Conservation (phyloP, 1,140 invertebrate genomes). For the Platyura marginata region DNA sequence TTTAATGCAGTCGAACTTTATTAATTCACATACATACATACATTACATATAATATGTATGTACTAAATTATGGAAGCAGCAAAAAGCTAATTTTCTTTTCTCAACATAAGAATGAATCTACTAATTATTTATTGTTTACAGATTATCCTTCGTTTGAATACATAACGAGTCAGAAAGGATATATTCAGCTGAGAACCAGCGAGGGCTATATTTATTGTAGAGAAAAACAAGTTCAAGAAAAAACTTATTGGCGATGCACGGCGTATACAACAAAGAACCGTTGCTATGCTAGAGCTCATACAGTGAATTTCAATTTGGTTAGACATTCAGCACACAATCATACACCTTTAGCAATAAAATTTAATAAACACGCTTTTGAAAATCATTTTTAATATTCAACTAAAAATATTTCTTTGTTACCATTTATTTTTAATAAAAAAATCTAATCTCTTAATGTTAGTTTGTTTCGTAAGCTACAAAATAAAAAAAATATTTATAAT, state of each 20-base stretch:
- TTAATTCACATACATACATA: too few species aligned
- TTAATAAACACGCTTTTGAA: background rate
- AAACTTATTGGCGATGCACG: constrained; percentile 21
- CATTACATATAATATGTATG: too few species aligned
- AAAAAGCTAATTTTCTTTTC: too few species aligned
- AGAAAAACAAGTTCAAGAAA: constrained; percentile 14
- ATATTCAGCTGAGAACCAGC: constrained; percentile 9
- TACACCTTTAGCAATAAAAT: background rate
- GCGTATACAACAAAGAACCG: constrained; percentile 17
- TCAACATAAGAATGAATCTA: too few species aligned
- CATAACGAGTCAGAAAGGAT: constrained; percentile 17
- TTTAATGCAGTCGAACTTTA: too few species aligned
- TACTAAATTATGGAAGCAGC: too few species aligned
- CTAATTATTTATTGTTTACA: background rate
- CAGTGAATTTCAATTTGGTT: constrained; percentile 10
- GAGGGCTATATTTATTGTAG: constrained; percentile 15
- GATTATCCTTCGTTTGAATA: constrained; percentile 7
- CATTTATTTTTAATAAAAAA: too few species aligned
- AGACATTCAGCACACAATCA: constrained; percentile 16
- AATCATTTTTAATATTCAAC: background rate
- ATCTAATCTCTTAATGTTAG: too few species aligned
- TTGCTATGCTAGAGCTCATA: constrained; percentile 19
- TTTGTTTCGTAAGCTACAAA: too few species aligned
- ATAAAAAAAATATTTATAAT: background rate
- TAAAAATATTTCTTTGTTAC: background rate